Evolutionary conservation across 92 coral and sea anemone species (phyloP).

Genomic region (Phymanthus crucifer): DNA sequence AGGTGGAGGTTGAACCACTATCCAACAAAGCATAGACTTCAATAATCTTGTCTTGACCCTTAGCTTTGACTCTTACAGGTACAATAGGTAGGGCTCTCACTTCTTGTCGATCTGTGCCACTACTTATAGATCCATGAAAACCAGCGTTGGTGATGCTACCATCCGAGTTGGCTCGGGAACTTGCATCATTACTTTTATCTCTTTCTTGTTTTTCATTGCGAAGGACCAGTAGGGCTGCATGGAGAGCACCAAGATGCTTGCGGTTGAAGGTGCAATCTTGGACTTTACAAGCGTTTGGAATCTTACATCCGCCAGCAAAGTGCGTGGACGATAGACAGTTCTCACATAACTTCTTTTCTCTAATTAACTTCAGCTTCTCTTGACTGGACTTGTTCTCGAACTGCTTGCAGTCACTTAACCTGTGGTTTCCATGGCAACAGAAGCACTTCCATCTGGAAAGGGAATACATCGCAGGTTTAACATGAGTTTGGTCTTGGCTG

Average conservation of each 20-base stretch:
- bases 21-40: too few species aligned
- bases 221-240: conserved; percentile 30
- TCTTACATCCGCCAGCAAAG: conserved; percentile 46
- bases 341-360: conserved; percentile 41
- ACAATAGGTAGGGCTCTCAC: neutral
- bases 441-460: conserved; percentile 25
- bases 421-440: conserved; percentile 32
- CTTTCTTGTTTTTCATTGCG: conserved; percentile 1
- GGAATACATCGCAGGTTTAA: neutral
- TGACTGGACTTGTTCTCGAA: conserved; percentile 32
- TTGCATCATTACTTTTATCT: conserved; percentile 3
- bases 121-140: neutral
- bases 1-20: neutral
- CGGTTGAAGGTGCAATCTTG: conserved; percentile 37
- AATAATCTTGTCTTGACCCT: conserved; percentile 3
- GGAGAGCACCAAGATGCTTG: conserved; percentile 50
- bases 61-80: too few species aligned
- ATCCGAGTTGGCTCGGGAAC: neutral
- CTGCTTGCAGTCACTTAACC: conserved; percentile 26
- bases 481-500: neutral
- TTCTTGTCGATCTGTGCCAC: conserved; percentile 22
- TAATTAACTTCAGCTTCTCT: conserved; percentile 39
- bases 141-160: neutral
- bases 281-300: conserved; percentile 30
- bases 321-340: conserved; percentile 48